A percentile compares a stretch with the other conserved stretches of the same genome.
phyloP scores from a whole-genome alignment of 37 sponge, comb jelly and placozoan species.

The Geodia barretti region DNA sequence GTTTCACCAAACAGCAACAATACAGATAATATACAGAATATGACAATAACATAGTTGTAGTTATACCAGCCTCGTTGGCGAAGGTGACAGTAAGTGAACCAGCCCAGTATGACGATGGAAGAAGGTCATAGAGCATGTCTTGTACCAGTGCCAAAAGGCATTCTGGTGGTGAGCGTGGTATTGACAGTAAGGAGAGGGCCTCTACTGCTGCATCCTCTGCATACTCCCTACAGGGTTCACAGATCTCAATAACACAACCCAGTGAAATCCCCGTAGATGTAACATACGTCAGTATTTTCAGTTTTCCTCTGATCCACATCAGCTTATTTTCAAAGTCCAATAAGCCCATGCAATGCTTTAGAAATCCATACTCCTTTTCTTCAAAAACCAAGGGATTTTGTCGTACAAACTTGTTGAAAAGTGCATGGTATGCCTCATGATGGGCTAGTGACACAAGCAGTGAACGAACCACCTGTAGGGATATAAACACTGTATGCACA shows the following conservation, averaged over 20 bases:
- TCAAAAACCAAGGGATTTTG: constrained; percentile 36
- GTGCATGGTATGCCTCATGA: constrained; percentile 49
- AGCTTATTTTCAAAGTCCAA: constrained; percentile 58
- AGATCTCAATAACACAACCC: not conserved
- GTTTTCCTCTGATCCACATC: constrained; percentile 47
- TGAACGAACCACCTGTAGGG: constrained; percentile 45
- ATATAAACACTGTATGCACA: too few species aligned
- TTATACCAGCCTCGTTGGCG: constrained; percentile 41
- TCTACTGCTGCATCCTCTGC: not conserved
- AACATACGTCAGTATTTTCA: constrained; percentile 12
- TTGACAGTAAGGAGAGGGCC: not conserved
- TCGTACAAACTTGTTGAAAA: constrained; percentile 62
- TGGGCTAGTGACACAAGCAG: constrained; percentile 61
- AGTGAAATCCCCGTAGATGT: not conserved
- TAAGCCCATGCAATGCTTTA: constrained; percentile 66
- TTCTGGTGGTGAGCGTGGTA: not conserved
- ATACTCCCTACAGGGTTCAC: not conserved
- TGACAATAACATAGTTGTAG: too few species aligned
- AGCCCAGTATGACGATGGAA: constrained; percentile 14
- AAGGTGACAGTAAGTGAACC: constrained; percentile 39
- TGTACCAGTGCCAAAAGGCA: not conserved
- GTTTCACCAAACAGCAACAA: too few species aligned
- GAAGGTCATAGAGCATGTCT: not conserved
- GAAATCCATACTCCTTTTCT: constrained; percentile 57
- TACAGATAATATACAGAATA: too few species aligned